Conservation (phyloP, 2,113 vertebrate genomes). For the Neoarius graeffei region DNA sequence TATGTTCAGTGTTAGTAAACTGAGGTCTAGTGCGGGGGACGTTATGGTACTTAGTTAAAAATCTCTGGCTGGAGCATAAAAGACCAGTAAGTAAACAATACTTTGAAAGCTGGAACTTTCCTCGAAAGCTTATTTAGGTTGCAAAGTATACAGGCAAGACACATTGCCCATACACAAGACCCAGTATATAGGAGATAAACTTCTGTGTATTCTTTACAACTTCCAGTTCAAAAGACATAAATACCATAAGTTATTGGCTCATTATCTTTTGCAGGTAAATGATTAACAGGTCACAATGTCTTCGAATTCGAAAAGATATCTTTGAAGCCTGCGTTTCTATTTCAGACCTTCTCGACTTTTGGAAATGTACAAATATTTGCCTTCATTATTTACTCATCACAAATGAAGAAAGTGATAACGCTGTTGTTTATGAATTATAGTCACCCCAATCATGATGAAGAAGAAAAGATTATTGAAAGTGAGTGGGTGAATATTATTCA, state of each 20-base stretch:
- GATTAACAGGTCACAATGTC: constrained; percentile 1
- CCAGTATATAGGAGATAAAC: neutral
- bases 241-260: neutral
- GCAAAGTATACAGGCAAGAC: constrained; percentile 19
- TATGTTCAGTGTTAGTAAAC: constrained; percentile 15
- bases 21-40: neutral
- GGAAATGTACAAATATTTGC: neutral
- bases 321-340: neutral
- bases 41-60: neutral
- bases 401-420: neutral
- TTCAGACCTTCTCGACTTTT: neutral
- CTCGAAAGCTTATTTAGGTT: constrained; percentile 16
- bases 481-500: neutral
- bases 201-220: neutral
- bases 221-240: constrained; percentile 14
- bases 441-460: neutral
- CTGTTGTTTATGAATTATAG: neutral
- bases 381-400: neutral
- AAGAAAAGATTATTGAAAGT: neutral
- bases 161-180: neutral
- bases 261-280: neutral
- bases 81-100: neutral
- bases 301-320: neutral
- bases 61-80: neutral
- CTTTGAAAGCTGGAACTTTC: neutral